Base-by-base conservation (phyloP, 53 echinoderm and acorn worm species). In the Holothuria leucospilota region DNA sequence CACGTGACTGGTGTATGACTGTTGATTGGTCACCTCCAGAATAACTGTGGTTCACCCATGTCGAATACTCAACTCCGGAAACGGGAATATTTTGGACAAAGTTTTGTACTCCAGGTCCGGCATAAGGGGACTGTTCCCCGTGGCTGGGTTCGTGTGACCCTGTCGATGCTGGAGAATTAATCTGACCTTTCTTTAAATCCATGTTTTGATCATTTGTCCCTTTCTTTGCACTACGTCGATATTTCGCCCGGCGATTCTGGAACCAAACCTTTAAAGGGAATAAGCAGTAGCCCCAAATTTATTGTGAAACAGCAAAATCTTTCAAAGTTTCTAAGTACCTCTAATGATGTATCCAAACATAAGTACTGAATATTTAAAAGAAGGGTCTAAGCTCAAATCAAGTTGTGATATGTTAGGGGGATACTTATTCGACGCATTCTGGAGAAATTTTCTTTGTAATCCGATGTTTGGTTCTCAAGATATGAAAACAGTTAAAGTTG, bases 221-320 rank as follows among this genome's bases (percentile, higher is more conserved):
- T 15, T 61, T 16, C 59, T 38, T 25, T 18, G 81, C 56, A 20
- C 27, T 81, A 16, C 81, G 14, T 16, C 62, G 29, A 29, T 60
- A 62, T 58, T 81, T 81, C 30, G 81, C 81, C 59, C 81, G 56
- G n/a, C 81, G 81, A 61, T 81, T 81, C 62, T 81, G 81, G 58
- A 81, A 81, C 81, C 81, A 81, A 60, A 81, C 81, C 81, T 81
- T 46, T 16, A 75, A 51, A 12, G 29, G 23, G 20, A 2, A 30
- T 28, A 0, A 13, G 29, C 13, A 16, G 2, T 2, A 39, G 20
- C 12, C 20, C 27, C 3, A 26, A 11, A 65, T 20, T 65, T 26
- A 65, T 20, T 1, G 34, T 34, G 34, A 34, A 34, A 34, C 34
- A 34, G 3, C 34, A 34, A 3, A 65, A 65, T 12, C 29, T 12